Evolutionary conservation across 2,888 invertebrate species (phyloP).

Genomic region (Noctua pronuba): DNA sequence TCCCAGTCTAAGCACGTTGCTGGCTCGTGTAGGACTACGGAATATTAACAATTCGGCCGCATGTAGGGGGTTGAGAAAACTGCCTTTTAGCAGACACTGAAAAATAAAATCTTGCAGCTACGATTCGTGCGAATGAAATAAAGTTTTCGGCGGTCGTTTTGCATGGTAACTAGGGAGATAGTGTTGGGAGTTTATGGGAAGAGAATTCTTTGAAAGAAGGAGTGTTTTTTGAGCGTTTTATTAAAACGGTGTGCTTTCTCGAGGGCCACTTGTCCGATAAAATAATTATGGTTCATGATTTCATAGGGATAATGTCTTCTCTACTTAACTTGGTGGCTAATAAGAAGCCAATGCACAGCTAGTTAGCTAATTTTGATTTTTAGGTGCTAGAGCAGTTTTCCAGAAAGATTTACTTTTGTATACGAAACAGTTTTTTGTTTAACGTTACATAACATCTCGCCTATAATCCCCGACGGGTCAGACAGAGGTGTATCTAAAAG

Average conservation of each 20-base stretch:
- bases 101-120: constrained; percentile 76
- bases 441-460: too few species aligned
- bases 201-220: background rate
- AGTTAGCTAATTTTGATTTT: background rate
- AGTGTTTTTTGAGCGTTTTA: background rate
- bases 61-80: constrained; percentile 72
- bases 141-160: constrained; percentile 65
- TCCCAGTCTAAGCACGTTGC: constrained; percentile 69
- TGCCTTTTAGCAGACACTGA: constrained; percentile 81
- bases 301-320: background rate
- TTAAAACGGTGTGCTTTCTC: background rate
- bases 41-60: constrained; percentile 78
- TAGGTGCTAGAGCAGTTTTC: too few species aligned
- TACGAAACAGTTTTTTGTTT: background rate
- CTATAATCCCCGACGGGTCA: too few species aligned
- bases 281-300: background rate
- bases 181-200: constrained; percentile 4
- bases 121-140: constrained; percentile 71
- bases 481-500: too few species aligned
- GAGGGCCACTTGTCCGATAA: background rate
- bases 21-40: constrained; percentile 74
- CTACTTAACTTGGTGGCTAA: background rate
- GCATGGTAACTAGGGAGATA: constrained; percentile 56
- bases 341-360: background rate
- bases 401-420: background rate